Evolutionary conservation across 2,113 vertebrate species (phyloP).

Genomic region (Peucedramus taeniatus): DNA sequence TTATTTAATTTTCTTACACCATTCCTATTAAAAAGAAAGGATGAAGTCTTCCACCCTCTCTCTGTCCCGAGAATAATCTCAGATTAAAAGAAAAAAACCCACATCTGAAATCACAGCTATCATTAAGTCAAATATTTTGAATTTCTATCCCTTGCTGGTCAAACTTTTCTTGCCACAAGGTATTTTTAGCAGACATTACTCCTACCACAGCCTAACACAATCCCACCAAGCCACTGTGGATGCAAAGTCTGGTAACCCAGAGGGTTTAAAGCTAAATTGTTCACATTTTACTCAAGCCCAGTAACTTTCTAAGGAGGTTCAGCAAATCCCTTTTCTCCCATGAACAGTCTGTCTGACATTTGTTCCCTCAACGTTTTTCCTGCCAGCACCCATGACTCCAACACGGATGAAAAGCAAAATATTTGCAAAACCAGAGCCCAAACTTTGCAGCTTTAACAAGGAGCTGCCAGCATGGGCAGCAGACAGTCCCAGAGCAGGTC

Average conservation of each 20-base stretch:
- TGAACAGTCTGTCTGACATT: background rate
- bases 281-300: background rate
- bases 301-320: background rate
- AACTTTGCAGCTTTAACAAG: background rate
- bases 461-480: background rate
- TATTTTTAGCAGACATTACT: background rate
- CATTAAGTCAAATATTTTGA: background rate
- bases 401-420: background rate
- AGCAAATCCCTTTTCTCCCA: background rate
- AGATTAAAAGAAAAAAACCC: background rate
- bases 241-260: background rate
- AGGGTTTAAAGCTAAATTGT: background rate
- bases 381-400: background rate
- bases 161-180: background rate
- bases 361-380: background rate
- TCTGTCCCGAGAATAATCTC: background rate
- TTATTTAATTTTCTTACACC: background rate
- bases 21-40: background rate
- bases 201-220: background rate
- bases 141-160: background rate
- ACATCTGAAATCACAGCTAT: background rate
- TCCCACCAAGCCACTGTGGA: background rate
- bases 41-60: background rate
- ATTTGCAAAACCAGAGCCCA: background rate
- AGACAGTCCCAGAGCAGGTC: slow-evolving; percentile 11